Evolutionary conservation across 2,888 invertebrate genomes (phyloP), one percentile per base, ranked within the genome.

Genomic region (Tipula unca): DNA sequence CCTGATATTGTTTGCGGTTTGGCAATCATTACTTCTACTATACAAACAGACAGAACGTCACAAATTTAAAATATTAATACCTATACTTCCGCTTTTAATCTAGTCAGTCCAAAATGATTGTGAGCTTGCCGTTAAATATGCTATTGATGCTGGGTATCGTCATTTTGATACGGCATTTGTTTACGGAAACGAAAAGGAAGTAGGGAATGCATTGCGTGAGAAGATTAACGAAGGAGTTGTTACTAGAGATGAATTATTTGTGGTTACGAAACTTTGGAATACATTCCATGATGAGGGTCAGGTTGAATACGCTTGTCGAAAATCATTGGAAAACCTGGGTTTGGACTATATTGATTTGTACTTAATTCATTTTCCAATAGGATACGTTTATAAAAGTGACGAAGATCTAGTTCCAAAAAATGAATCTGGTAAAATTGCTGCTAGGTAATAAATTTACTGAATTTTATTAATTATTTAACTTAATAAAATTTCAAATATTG

Each of bases 311-410:
- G 93, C 94, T 0, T 92, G 95, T 87, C 92, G 92, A 85, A 91
- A 92, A 85, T 94, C 95, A 0, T 89, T 97, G 6, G 88, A 91
- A 0, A 91, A 93, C 85, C 92, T 97, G 86, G 94, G 94, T 0
- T 89, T 96, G 8, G 93, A 94, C 0, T 96, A 97, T 89, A 91
- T 97, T 85, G 97, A 97, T 89, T 91, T 97, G 0, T 96, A 94
- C 88, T 91, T 97, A 82, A 95, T 97, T 87, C 97, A 97, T 88
- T 95, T 95, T 93, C 97, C 97, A 0, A 93, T 96, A 89, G 95
- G 94, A 0, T 95, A 94, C 87, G 92, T 88, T 87, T 92, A 87
- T 86, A 87, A 89, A 0, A 87, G 89, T 42, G 90, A 90, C 35
- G 87, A 88, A 32, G 88, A 88, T n/a, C 86, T 90, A 0, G 10